Conservation (phyloP, 2,888 invertebrate species). For the Ligdia adustata region DNA sequence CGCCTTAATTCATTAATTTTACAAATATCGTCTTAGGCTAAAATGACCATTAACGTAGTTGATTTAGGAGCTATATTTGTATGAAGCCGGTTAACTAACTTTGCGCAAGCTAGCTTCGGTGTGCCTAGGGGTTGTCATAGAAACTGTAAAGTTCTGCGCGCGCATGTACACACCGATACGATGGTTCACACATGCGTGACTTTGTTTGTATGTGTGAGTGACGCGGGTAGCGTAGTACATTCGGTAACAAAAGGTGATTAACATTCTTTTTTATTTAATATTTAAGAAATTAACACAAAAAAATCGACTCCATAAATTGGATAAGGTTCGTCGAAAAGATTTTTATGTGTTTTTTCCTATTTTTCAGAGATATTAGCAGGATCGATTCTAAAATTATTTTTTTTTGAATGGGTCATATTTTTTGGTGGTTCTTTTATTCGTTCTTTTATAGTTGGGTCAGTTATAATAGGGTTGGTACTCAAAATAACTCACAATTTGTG, state of each 20-base stretch:
- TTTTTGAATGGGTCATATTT: no score
- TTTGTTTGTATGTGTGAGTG: conserved; percentile 61
- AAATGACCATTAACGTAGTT: conserved; percentile 11
- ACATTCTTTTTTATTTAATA: no score
- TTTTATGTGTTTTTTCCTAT: no score
- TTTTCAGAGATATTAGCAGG: no score
- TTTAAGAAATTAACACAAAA: no score
- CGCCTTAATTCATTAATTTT: conserved; percentile 81
- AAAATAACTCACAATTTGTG: no score
- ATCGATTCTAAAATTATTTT: no score
- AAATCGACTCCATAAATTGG: no score
- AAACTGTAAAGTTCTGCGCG: conserved; percentile 80
- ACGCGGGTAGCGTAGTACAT: conserved; percentile 58
- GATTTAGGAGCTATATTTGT: conserved; percentile 14
- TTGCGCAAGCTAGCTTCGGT: conserved; percentile 73
- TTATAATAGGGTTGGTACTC: no score
- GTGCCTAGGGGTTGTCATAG: conserved; percentile 82
- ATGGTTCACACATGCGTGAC: conserved; percentile 48
- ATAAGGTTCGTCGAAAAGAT: no score
- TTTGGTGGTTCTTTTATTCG: no score
- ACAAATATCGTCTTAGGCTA: conserved; percentile 41
- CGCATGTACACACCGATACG: conserved; percentile 68
- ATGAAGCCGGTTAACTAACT: conserved; percentile 36
- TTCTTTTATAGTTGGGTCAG: no score
- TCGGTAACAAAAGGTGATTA: conserved; percentile 39